These are phyloP conservation scores for Pomatorhinus ruficollis DNA, from an alignment of 2,113 vertebrate species.

Conservation along the genomic window DNA sequence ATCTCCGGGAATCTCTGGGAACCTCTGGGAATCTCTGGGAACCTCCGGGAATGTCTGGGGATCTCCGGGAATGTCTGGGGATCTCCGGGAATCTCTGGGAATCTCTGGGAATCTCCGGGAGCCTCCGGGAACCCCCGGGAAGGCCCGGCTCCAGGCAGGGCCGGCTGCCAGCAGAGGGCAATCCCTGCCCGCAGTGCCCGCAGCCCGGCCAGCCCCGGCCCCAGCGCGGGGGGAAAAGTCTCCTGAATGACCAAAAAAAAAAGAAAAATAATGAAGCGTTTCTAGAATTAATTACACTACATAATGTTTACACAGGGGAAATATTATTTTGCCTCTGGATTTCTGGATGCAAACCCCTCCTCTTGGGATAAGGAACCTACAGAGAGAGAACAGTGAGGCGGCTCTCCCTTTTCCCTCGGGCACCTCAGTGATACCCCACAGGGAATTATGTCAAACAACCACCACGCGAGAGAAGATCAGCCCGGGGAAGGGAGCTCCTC, in stretches of 20 bases:
- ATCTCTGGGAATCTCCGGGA: background rate
- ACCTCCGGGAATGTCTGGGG: too few species aligned
- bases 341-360: background rate
- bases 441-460: background rate
- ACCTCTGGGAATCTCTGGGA: too few species aligned
- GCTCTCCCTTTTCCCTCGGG: background rate
- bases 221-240: accelerated
- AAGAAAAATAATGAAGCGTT: accelerated
- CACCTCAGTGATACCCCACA: background rate
- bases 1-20: background rate
- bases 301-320: background rate
- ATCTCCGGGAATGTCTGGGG: too few species aligned
- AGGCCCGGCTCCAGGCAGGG: background rate
- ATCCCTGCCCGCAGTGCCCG: background rate
- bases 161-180: constrained; percentile 45
- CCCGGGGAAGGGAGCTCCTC: background rate
- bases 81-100: too few species aligned
- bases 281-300: background rate
- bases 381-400: background rate
- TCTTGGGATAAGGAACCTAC: background rate
- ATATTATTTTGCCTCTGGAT: background rate
- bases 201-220: accelerated
- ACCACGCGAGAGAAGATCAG: accelerated
- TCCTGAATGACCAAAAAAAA: too few species aligned
- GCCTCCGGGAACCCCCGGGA: background rate